Evolutionary conservation across 2,888 invertebrate species (phyloP).

Genomic region (Dermolepida albohirtum): DNA sequence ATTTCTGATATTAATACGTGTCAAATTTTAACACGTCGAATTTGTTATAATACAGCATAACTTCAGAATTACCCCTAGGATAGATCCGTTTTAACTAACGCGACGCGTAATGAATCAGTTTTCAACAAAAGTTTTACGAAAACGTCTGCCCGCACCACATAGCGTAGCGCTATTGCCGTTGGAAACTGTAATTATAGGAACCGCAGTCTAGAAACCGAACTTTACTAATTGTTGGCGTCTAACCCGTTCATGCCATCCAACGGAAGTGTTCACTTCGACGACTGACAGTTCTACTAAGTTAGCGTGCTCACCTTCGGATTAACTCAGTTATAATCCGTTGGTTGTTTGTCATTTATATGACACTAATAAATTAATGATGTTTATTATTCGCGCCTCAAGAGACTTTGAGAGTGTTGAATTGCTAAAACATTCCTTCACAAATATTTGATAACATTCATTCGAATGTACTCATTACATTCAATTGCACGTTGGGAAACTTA

Average conservation of each 20-base stretch:
- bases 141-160: neutral
- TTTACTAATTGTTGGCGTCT: slow-evolving; percentile 42
- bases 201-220: slow-evolving; percentile 28
- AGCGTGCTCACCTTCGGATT: slow-evolving; percentile 8
- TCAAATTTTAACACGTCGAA: too few species aligned
- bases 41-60: too few species aligned
- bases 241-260: neutral
- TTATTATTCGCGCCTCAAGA: slow-evolving; percentile 8
- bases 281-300: slow-evolving; percentile 12
- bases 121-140: too few species aligned
- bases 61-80: too few species aligned
- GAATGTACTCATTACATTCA: too few species aligned
- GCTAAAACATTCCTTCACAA: too few species aligned
- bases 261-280: slow-evolving; percentile 21
- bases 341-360: slow-evolving; percentile 34
- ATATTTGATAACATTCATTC: too few species aligned
- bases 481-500: too few species aligned
- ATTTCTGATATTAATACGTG: too few species aligned
- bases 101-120: too few species aligned
- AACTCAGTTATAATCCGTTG: slow-evolving; percentile 16
- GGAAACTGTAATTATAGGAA: slow-evolving; percentile 40
- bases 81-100: too few species aligned
- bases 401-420: too few species aligned
- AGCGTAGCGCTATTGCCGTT: slow-evolving; percentile 21
- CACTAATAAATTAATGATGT: slow-evolving; percentile 33